A percentile compares a stretch with the other conserved stretches of the same genome.
Evolutionary conservation across 2,113 vertebrate species (phyloP).

Genomic region (Cottus gobio): DNA sequence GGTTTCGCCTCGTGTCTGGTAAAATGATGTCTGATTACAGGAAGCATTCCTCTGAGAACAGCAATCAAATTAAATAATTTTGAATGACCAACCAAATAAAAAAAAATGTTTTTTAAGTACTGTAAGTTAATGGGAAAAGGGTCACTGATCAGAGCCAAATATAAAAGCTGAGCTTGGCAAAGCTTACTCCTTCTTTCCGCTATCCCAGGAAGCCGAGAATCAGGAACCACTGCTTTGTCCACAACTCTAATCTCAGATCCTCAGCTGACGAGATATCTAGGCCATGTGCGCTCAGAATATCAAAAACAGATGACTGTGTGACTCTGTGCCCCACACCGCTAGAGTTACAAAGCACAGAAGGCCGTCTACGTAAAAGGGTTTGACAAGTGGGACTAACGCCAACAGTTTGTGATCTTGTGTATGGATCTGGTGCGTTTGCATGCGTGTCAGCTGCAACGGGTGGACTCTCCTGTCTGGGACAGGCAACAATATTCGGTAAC

Average conservation of each 20-base stretch:
- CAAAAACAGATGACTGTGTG: slow-evolving; percentile 41
- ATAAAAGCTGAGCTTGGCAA: neutral
- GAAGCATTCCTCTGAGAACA: neutral
- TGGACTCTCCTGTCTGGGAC: neutral
- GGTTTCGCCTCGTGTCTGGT: neutral
- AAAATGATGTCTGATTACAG: neutral
- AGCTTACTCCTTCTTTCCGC: neutral
- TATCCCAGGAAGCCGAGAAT: slow-evolving; percentile 7
- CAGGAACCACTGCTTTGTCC: slow-evolving; percentile 15
- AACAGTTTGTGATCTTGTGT: neutral
- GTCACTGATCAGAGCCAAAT: neutral
- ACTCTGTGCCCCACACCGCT: slow-evolving; percentile 3
- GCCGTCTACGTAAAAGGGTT: neutral
- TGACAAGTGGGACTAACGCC: neutral
- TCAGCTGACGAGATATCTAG: slow-evolving; percentile 40
- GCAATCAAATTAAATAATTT: neutral
- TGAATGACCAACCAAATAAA: neutral
- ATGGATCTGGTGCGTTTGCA: neutral
- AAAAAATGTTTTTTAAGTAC: neutral
- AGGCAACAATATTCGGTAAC: no score
- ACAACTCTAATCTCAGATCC: slow-evolving; percentile 18
- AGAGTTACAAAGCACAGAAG: neutral
- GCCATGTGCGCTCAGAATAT: slow-evolving; percentile 28
- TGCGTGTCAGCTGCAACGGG: neutral
- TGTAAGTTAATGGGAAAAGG: neutral